Base-by-base conservation (phyloP, 2,113 vertebrate species). In the Pygoscelis antarcticus region DNA sequence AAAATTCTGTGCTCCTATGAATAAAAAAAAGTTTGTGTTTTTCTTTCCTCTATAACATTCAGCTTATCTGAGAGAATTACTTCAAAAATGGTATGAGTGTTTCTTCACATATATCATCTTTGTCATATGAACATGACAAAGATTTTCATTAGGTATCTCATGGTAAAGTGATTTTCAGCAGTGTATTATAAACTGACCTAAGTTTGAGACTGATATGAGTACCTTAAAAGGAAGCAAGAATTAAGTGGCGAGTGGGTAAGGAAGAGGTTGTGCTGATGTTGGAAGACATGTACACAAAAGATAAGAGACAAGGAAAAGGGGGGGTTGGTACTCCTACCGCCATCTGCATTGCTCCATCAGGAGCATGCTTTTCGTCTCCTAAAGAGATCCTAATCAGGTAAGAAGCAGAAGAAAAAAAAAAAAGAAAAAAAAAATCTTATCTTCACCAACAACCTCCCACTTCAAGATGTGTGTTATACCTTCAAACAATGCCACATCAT, bases 1-100 rank as follows among this genome's bases (percentile, higher is more conserved):
- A 71, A 99, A 99, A 97, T 99, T 99, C 98, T 99, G 99, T 29
- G 99, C 99, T 96, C 99, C 99, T 99, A 89, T 5, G 62, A 97
- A 96, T 16, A 88, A 52, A 91, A 52, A 84, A 12, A 66, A 75
- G 69, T 22, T 19, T 9, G 30, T 26, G 66, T 44, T 54, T 66
- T 71, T 16, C 52, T 38, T 52, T 58, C 71, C 62, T 55, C 77
- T 52, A 0, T 5, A 52, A 19, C 70, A 36, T 5, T 32, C 36
- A 13, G 25, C 4, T 47, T 3, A 18, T 3, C 15, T 18, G 23
- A 36, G 38, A 68, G 32, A 83, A 42, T 47, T 9, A 74, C 55
- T 64, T 72, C 10, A 64, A 21, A 62, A 47, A 7, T 0, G 5
- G 36, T 1, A 30, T 1, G 25, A 83, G 4, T 13, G 36, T 10